Base-by-base conservation (phyloP, 2,797 vertebrate genomes). In the Esox masquinongy region DNA sequence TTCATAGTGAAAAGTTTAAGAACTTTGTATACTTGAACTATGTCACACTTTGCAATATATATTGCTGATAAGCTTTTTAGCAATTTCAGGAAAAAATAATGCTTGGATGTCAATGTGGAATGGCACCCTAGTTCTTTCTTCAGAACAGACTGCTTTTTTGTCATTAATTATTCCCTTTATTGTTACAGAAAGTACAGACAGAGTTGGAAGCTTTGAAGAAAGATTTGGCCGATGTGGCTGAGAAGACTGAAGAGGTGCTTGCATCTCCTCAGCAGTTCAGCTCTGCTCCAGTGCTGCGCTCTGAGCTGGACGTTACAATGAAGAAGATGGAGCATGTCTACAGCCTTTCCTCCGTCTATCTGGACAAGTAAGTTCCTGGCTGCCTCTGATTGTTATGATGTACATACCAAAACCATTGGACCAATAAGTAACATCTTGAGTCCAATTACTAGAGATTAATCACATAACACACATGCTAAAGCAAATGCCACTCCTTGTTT, bases 271-370 rank as follows among this genome's bases (percentile, higher is more conserved):
- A 96, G 82, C 92, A 89, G 0, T 90, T 93, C 0, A 79, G 90
- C 68, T 95, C 95, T 0, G 93, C 90, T 1, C 96, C 96, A 0
- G 71, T 90, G 0, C 91, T 99, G 79, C 95, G 94, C 86, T 96
- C 97, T 0, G 97, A 98, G 78, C 94, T 98, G 82, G 96, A 98
- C 61, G 1, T 96, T 73, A 97, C 95, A 0, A 89, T 95, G 84
- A 94, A 94, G 87, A 98, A 97, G 93, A 96, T 98, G 96, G 93
- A 95, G 3, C 95, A 95, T 64, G 94, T 98, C 76, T 93, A 97
- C 86, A 95, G 96, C 84, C 93, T 99, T 0, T 98, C 97, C n/a
- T 91, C 94, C 70, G 93, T 99, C 88, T 99, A 97, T 88, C 89
- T 99, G 89, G 97, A 99, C 87, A 98, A 97, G 97, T 98, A 85